Evolutionary conservation across 2,888 invertebrate genomes (phyloP).

Genomic region (Chydorus sphaericus): DNA sequence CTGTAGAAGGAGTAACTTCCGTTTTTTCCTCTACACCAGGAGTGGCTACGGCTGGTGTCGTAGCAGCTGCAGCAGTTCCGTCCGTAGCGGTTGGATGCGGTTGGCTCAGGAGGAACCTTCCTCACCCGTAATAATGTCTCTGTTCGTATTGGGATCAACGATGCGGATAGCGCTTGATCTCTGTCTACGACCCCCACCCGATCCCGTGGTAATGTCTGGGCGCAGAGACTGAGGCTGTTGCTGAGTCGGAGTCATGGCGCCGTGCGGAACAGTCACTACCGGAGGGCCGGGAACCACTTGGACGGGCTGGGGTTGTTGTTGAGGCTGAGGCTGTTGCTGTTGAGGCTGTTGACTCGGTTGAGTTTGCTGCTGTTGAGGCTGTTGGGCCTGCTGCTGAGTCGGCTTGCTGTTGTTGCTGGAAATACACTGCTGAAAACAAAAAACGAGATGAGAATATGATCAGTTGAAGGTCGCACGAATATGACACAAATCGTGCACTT

Average conservation of each 20-base stretch:
- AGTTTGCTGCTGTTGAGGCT: not conserved
- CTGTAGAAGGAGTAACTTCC: not conserved
- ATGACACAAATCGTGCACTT: not conserved
- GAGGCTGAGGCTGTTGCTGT: not conserved
- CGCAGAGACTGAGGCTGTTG: too few species aligned
- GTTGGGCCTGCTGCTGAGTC: not conserved
- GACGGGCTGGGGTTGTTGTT: not conserved
- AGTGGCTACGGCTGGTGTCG: too few species aligned
- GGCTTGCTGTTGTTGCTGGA: not conserved
- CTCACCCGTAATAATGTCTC: conserved; percentile 29
- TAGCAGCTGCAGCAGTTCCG: too few species aligned
- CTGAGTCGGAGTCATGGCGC: too few species aligned
- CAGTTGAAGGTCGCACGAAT: not conserved
- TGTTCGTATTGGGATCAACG: conserved; percentile 36
- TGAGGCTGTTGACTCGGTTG: not conserved
- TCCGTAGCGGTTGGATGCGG: too few species aligned
- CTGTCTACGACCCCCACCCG: not conserved
- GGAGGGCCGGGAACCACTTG: not conserved
- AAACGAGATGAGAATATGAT: not conserved
- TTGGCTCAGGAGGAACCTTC: too few species aligned
- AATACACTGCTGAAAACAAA: not conserved
- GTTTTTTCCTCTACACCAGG: too few species aligned
- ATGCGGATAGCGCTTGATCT: conserved; percentile 31
- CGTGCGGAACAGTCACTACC: too few species aligned
- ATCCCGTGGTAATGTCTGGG: too few species aligned